These are phyloP conservation scores for Pteropus alecto DNA, from an alignment of 2,113 vertebrate genomes.

Conservation along the genomic window DNA sequence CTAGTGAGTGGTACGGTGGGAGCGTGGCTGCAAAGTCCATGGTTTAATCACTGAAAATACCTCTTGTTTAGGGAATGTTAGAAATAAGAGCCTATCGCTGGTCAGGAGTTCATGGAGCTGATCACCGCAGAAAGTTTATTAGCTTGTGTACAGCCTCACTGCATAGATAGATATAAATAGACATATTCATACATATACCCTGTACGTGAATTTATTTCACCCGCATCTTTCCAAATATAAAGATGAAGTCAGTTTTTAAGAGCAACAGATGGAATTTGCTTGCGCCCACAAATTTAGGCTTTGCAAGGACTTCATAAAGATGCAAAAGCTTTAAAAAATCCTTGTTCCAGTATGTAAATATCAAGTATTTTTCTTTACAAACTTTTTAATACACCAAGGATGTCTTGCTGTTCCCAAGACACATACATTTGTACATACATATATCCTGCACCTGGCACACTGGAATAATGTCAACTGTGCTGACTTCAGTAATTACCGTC, in stretches of 20 bases:
- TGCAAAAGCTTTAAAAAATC: background rate
- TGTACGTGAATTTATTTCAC: background rate
- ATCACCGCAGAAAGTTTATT: background rate
- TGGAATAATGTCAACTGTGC: slow-evolving; percentile 72
- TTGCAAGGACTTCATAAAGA: slow-evolving; percentile 33
- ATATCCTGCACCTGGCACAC: slow-evolving; percentile 57
- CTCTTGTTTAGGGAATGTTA: background rate
- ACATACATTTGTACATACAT: slow-evolving; percentile 39
- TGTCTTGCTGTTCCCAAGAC: slow-evolving; percentile 46
- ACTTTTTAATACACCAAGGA: slow-evolving; percentile 62
- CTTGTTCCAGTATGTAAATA: slow-evolving; percentile 59
- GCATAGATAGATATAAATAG: background rate
- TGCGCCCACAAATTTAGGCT: slow-evolving; percentile 16
- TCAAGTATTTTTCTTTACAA: slow-evolving; percentile 62
- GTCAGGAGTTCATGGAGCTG: background rate
- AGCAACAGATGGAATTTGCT: background rate
- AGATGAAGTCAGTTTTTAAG: background rate
- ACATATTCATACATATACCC: background rate
- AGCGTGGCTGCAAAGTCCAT: background rate
- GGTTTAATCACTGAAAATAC: background rate
- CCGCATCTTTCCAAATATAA: background rate
- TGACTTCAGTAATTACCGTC: slow-evolving; percentile 74
- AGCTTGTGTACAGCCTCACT: background rate
- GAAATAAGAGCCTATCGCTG: background rate
- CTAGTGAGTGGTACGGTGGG: background rate